Evolutionary conservation across 2,113 vertebrate species (phyloP).

Genomic region (Plestiodon gilberti): DNA sequence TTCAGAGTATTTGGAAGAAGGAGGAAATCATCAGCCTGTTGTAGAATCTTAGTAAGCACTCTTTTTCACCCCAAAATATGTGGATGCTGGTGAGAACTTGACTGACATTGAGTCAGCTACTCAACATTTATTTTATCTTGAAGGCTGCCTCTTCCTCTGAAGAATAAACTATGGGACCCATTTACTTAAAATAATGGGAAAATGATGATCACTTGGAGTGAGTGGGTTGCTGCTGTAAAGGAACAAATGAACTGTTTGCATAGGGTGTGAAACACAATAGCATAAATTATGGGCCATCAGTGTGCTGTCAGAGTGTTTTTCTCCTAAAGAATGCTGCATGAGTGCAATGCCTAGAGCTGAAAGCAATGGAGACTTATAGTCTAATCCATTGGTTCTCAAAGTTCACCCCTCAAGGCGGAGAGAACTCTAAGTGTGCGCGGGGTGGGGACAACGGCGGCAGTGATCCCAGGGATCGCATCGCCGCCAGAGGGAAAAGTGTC

Average conservation of each 20-base stretch:
- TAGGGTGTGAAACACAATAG: conserved; percentile 47
- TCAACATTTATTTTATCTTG: conserved; percentile 11
- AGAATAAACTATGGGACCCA: conserved; percentile 22
- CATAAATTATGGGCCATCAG: neutral
- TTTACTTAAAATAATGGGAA: conserved; percentile 1
- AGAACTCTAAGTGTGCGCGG: no score
- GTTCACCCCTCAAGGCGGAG: no score
- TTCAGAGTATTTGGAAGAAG: neutral
- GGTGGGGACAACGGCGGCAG: no score
- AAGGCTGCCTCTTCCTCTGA: conserved; percentile 40
- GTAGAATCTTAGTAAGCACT: conserved; percentile 43
- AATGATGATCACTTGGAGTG: conserved; percentile 42
- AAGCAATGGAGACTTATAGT: conserved; percentile 39
- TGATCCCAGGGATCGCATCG: no score
- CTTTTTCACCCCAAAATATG: conserved; percentile 15
- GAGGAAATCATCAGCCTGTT: conserved; percentile 44
- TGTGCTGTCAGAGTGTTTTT: conserved; percentile 40
- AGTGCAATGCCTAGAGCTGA: conserved; percentile 30
- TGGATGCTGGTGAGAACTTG: conserved; percentile 25
- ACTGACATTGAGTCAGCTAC: conserved; percentile 25
- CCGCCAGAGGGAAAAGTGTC: no score
- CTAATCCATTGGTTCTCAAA: no score
- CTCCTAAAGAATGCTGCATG: conserved; percentile 23
- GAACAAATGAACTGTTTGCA: conserved; percentile 40
- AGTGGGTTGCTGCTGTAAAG: neutral